Evolutionary conservation across 2,888 invertebrate genomes (phyloP).

Genomic region (Sesia bembeciformis): DNA sequence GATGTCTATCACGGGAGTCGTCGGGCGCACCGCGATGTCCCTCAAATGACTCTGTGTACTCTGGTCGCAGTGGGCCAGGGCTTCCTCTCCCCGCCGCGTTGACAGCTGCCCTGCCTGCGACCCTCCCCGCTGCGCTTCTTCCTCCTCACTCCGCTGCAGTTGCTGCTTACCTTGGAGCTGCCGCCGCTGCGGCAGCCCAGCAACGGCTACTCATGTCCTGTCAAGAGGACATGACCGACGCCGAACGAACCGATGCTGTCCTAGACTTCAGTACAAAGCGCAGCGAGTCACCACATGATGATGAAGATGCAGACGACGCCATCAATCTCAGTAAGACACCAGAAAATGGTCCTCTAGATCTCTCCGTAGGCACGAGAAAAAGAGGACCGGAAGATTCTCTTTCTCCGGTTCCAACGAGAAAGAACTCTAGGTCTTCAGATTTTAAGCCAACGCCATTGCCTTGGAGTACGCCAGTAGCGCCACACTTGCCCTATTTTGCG

Average conservation of each 20-base stretch:
- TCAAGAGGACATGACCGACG: constrained; percentile 78
- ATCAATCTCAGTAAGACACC: constrained; percentile 82
- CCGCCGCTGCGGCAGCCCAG: constrained; percentile 82
- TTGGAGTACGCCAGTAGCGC: constrained; percentile 86
- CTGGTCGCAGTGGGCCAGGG: constrained; percentile 75
- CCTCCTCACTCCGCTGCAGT: constrained; percentile 88
- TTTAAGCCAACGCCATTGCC: constrained; percentile 82
- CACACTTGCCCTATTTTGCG: constrained; percentile 87
- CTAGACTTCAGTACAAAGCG: constrained; percentile 89
- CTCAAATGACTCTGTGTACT: constrained; percentile 84
- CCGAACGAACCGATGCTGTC: constrained; percentile 77
- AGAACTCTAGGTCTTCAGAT: constrained; percentile 79
- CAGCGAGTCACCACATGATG: constrained; percentile 61
- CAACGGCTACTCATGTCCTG: constrained; percentile 87
- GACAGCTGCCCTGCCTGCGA: constrained; percentile 78
- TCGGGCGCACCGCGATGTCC: constrained; percentile 84
- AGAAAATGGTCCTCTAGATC: constrained; percentile 83
- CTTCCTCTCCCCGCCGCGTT: constrained; percentile 74
- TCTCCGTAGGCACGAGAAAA: constrained; percentile 84
- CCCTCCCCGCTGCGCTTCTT: constrained; percentile 79
- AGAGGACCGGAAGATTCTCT: constrained; percentile 78
- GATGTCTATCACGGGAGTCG: constrained; percentile 88
- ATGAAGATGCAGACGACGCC: constrained; percentile 77
- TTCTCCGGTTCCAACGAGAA: constrained; percentile 77
- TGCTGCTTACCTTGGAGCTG: constrained; percentile 85